Evolutionary conservation across 2,113 vertebrate species (phyloP).

Genomic region (Elephas maximus): DNA sequence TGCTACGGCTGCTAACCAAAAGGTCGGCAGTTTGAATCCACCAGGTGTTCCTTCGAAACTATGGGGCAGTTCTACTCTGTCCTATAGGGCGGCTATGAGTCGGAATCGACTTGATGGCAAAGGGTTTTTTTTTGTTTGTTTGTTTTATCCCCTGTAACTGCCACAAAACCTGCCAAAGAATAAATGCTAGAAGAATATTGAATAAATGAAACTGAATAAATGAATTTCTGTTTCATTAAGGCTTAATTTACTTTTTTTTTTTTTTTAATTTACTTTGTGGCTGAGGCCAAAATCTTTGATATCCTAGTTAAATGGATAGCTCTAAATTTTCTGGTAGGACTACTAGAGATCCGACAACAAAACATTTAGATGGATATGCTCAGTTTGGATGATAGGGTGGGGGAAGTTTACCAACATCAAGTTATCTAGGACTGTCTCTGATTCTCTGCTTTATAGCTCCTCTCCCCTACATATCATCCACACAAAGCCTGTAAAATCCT

Average conservation of each 20-base stretch:
- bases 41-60: no score
- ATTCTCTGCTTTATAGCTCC: neutral
- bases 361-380: neutral
- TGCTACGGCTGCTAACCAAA: no score
- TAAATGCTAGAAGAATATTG: neutral
- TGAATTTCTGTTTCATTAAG: constrained; percentile 52
- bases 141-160: constrained; percentile 34
- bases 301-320: constrained; percentile 38
- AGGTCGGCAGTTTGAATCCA: no score
- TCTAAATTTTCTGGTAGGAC: constrained; percentile 15
- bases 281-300: constrained; percentile 19
- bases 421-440: neutral
- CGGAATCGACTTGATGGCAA: no score
- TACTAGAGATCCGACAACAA: constrained; percentile 36
- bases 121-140: neutral
- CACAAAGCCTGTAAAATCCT: neutral
- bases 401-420: neutral
- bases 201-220: constrained; percentile 62
- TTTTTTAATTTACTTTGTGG: constrained; percentile 43
- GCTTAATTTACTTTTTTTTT: constrained; percentile 43
- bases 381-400: neutral
- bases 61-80: no score
- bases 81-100: no score
- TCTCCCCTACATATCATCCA: no score
- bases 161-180: constrained; percentile 11